Evolutionary conservation across 2,888 invertebrate genomes (phyloP).

Genomic region (Dendrolimus houi): DNA sequence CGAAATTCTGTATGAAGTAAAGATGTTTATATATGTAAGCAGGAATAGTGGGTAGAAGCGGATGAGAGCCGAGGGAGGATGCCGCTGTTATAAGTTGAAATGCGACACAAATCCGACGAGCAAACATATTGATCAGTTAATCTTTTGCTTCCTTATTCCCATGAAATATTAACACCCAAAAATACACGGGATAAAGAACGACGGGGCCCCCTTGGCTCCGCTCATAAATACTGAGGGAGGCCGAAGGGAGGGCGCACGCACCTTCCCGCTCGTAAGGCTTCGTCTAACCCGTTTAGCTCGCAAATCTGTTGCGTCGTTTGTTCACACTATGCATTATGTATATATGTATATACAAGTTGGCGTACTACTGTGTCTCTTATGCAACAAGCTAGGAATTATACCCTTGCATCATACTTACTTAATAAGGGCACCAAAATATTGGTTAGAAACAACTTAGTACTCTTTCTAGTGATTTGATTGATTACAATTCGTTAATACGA

Average conservation of each 20-base stretch:
- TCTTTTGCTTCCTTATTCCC: background rate
- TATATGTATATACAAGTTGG: too few species aligned
- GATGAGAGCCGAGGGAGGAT: too few species aligned
- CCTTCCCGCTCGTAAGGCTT: background rate
- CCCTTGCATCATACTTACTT: too few species aligned
- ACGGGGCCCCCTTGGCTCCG: background rate
- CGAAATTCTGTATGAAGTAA: too few species aligned
- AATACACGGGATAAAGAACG: background rate
- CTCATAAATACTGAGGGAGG: background rate
- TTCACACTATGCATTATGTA: background rate
- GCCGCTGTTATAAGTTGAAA: background rate
- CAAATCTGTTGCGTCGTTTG: background rate
- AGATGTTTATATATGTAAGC: too few species aligned
- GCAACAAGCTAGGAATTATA: too few species aligned
- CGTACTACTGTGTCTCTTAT: too few species aligned
- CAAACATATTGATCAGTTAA: background rate
- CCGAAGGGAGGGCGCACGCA: background rate
- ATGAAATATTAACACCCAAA: background rate
- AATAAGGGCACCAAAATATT: too few species aligned
- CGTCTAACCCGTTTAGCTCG: background rate
- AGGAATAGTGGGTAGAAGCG: too few species aligned
- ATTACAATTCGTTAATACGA: too few species aligned
- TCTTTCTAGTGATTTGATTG: too few species aligned
- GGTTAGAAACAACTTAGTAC: too few species aligned
- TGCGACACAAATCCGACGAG: background rate